Conservation (phyloP, 2,888 invertebrate species). For the Adelphocoris suturalis region DNA sequence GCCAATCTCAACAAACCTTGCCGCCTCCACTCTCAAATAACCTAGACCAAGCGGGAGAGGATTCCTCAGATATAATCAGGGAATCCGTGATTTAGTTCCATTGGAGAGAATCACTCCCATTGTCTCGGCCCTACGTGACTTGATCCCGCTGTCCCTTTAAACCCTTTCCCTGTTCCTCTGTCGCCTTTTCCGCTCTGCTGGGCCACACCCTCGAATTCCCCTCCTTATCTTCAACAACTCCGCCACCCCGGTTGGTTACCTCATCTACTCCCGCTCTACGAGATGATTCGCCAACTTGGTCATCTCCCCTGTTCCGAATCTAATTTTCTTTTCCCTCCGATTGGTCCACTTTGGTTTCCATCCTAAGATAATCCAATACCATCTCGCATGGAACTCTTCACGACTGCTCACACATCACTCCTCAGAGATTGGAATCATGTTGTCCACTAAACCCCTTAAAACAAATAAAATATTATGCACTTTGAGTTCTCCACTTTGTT, state of each 20-base stretch:
- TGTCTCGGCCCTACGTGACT: constrained; percentile 37
- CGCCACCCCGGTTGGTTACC: constrained; percentile 4
- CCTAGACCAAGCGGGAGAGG: too few species aligned
- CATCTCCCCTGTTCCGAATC: constrained; percentile 23
- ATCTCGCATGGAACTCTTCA: too few species aligned
- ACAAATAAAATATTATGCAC: too few species aligned
- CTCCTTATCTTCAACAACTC: not conserved
- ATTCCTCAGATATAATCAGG: constrained; percentile 41
- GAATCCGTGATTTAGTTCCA: constrained; percentile 45
- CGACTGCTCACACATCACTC: too few species aligned
- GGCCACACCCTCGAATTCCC: not conserved
- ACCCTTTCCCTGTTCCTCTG: not conserved
- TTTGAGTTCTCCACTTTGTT: too few species aligned
- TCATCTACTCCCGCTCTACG: constrained; percentile 2
- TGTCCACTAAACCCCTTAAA: too few species aligned
- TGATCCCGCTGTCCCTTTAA: constrained; percentile 38
- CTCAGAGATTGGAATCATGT: too few species aligned
- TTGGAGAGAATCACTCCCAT: not conserved
- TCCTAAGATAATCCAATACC: too few species aligned
- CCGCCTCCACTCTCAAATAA: too few species aligned
- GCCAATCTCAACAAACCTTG: too few species aligned
- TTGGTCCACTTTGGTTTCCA: not conserved
- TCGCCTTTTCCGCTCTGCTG: not conserved
- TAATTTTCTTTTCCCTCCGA: not conserved
- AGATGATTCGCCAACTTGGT: not conserved